Base-by-base conservation (phyloP, 2,888 invertebrate genomes). In the Scelioninae gen. 2 region DNA sequence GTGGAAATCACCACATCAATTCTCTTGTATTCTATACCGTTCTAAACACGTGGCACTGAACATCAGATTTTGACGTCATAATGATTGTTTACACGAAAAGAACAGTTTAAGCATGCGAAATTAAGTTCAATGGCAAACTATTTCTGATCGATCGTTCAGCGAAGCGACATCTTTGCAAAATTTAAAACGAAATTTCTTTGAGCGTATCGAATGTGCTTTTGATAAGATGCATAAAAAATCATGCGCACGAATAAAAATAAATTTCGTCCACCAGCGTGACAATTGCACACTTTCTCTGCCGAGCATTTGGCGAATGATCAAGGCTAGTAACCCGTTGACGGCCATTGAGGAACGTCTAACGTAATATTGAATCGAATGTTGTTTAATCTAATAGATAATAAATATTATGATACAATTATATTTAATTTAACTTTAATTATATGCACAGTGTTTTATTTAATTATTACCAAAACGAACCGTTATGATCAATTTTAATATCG, bases 271-370 rank as follows among this genome's bases (percentile, higher is more conserved):
- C 63, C 77, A 80, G 70, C 76, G 72, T 78, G 78, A 82, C 79
- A 81, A 79, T 77, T 74, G 76, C 78, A 78, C 77, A 81, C 81
- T 85, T 85, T 84, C 82, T 77, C 82, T 80, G 80, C 80, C 79
- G 79, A 81, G 71, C 79, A 81, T 83, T 85, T 85, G 85, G 85
- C 85, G 63, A 55, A 61, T 64, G 81, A 84, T 85, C 85, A 85
- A 85, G 85, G 84, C 81, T 80, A 81, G 81, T 82, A 81, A 83
- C 81, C 81, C 77, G 81, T 78, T 81, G 73, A 76, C 61, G 69
- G 69, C 55, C 74, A 77, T 74, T 75, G 37, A 75, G 48, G 22
- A 75, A 39, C 63, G 28, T 50, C 28, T 33, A 39, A 64, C 41
- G 19, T 43, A 45, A 41, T 31, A 46, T 60, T 10, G 19, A 60